Evolutionary conservation across 2,113 vertebrate species (phyloP).

Genomic region (Catagonus wagneri): DNA sequence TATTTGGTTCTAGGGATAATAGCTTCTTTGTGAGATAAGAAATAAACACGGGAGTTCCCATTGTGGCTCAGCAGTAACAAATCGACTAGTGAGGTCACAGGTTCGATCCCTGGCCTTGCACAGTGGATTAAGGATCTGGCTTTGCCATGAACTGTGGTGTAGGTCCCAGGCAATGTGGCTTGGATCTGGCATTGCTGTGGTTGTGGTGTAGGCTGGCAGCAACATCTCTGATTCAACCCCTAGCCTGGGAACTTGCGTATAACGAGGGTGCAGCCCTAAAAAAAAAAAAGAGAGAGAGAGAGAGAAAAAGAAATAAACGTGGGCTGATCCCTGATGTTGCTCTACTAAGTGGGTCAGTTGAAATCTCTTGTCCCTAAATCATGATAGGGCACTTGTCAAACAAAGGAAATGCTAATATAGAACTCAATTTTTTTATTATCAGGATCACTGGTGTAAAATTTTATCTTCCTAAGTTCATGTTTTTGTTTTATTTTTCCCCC

Average conservation of each 20-base stretch:
- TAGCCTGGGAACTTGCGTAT: too few relatives aligned
- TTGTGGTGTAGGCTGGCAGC: too few relatives aligned
- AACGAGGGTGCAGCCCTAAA: too few relatives aligned
- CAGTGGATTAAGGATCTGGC: too few relatives aligned
- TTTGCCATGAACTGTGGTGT: too few relatives aligned
- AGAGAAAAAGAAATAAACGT: neutral
- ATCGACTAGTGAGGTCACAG: too few relatives aligned
- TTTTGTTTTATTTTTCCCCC: slow-evolving; percentile 59
- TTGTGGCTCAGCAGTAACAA: too few relatives aligned
- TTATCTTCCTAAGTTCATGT: neutral
- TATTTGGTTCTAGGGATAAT: neutral
- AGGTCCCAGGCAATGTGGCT: too few relatives aligned
- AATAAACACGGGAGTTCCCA: neutral
- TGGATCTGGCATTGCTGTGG: too few relatives aligned
- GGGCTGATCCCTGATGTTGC: neutral
- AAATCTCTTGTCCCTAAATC: slow-evolving; percentile 8
- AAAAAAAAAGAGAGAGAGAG: too few relatives aligned
- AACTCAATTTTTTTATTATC: neutral
- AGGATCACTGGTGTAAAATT: neutral
- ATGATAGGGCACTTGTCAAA: neutral
- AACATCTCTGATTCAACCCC: too few relatives aligned
- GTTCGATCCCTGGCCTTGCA: too few relatives aligned
- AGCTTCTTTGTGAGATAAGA: neutral
- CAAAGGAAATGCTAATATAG: neutral
- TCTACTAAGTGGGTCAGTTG: neutral